Percentiles rank a stretch among this genome's conserved stretches.
These are phyloP conservation scores for Drosophila pallidifrons DNA, from an alignment of 1,140 invertebrate species.

Conservation along the genomic window DNA sequence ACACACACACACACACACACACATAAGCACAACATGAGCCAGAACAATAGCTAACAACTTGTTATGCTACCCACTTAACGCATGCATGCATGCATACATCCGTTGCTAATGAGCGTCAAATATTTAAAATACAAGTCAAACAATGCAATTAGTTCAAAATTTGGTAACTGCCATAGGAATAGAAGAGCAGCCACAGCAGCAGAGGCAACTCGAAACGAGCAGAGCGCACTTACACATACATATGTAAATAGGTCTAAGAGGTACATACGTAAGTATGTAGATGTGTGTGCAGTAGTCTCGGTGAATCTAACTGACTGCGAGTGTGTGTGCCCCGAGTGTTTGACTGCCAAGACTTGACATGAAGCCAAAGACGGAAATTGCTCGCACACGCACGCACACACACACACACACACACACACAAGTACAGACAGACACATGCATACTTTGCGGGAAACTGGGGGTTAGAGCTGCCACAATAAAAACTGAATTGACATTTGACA, in stretches of 20 bases:
- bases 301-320: background rate
- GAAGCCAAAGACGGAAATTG: conserved; percentile 75
- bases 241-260: conserved; percentile 66
- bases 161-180: conserved; percentile 11
- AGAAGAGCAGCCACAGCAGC: background rate
- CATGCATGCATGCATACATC: background rate
- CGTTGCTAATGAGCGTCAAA: conserved; percentile 52
- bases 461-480: conserved; percentile 44
- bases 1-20: background rate
- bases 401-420: conserved; percentile 25
- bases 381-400: conserved; percentile 44
- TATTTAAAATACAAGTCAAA: conserved; percentile 60
- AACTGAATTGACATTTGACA: conserved; percentile 63
- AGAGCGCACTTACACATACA: conserved; percentile 55
- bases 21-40: background rate
- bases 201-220: background rate
- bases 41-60: conserved; percentile 10
- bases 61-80: background rate
- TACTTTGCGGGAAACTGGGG: conserved; percentile 24
- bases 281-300: background rate
- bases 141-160: conserved; percentile 68
- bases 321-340: conserved; percentile 31
- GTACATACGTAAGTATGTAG: conserved; percentile 25
- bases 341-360: conserved; percentile 73
- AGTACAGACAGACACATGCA: conserved; percentile 16